Percentiles rank a stretch among this genome's conserved stretches.
Conservation (phyloP, 2,888 invertebrate genomes). For the Schrankia costaestrigalis region DNA sequence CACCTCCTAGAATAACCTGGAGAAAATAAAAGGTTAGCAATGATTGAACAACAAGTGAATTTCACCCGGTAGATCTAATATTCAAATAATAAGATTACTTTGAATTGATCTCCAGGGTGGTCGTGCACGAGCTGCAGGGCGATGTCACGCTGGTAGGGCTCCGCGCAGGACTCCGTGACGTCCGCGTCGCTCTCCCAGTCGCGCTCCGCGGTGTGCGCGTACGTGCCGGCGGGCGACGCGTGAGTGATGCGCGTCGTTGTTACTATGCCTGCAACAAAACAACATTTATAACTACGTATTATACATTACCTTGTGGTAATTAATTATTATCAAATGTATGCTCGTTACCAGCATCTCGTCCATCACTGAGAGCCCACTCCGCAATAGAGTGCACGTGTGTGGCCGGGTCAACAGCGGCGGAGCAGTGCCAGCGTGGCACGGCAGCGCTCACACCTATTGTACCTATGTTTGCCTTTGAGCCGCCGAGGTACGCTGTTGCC, state of each 20-base stretch:
- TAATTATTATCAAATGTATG: too few relatives aligned
- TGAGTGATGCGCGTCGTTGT: slow-evolving; percentile 90
- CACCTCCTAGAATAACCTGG: slow-evolving; percentile 88
- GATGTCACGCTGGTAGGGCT: slow-evolving; percentile 81
- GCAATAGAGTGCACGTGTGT: slow-evolving; percentile 83
- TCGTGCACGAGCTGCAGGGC: slow-evolving; percentile 84
- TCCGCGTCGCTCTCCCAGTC: slow-evolving; percentile 87
- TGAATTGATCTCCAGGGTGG: slow-evolving; percentile 83
- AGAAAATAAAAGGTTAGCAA: background rate
- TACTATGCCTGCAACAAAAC: slow-evolving; percentile 79
- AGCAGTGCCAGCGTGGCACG: slow-evolving; percentile 82
- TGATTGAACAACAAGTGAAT: too few relatives aligned
- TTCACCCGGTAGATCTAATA: too few relatives aligned
- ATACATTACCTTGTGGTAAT: too few relatives aligned
- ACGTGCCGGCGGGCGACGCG: slow-evolving; percentile 87
- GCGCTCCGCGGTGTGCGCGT: slow-evolving; percentile 84
- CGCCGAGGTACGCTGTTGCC: slow-evolving; percentile 84
- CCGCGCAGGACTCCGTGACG: slow-evolving; percentile 44
- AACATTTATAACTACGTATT: too few relatives aligned
- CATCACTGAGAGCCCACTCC: slow-evolving; percentile 81
- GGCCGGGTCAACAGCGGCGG: slow-evolving; percentile 62
- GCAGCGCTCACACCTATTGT: slow-evolving; percentile 85
- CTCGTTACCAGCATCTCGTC: slow-evolving; percentile 53
- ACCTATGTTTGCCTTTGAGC: slow-evolving; percentile 83
- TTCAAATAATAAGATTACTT: slow-evolving; percentile 74